phyloP scores from a whole-genome alignment of 2,888 invertebrate genomes.

The Tortrix viridana region DNA sequence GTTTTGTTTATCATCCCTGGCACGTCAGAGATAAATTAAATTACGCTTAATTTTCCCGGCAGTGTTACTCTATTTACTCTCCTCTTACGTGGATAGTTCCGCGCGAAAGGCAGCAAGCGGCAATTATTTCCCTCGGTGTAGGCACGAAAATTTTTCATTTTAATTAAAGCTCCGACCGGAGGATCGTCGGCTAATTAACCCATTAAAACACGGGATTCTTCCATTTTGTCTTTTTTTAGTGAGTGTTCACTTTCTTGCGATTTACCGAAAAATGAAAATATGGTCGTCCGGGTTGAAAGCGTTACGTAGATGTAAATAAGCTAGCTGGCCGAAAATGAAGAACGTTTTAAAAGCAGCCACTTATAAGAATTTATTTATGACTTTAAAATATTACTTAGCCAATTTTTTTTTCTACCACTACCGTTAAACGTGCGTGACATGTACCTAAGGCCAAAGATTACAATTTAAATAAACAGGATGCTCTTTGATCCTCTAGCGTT shows the following conservation, averaged over 20 bases:
- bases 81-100: constrained; percentile 79
- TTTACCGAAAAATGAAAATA: constrained; percentile 64
- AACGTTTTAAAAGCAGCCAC: constrained; percentile 16
- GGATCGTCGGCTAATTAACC: constrained; percentile 83
- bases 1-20: constrained; percentile 21
- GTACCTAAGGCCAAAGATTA: too few relatives aligned
- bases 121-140: constrained; percentile 78
- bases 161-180: constrained; percentile 79
- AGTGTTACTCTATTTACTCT: constrained; percentile 60
- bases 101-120: constrained; percentile 59
- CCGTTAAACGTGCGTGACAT: too few relatives aligned
- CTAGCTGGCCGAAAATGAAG: not conserved
- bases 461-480: too few relatives aligned
- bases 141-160: constrained; percentile 83
- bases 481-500: too few relatives aligned
- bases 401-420: too few relatives aligned
- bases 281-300: constrained; percentile 34
- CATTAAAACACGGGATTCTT: constrained; percentile 81
- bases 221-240: constrained; percentile 75
- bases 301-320: constrained; percentile 15
- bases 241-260: constrained; percentile 76
- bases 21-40: constrained; percentile 31
- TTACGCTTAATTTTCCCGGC: constrained; percentile 42
- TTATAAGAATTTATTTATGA: constrained; percentile 8
- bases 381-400: too few relatives aligned